These are phyloP conservation scores for Actenoides lindsayi DNA, from an alignment of 2,113 vertebrate species.

Conservation along the genomic window DNA sequence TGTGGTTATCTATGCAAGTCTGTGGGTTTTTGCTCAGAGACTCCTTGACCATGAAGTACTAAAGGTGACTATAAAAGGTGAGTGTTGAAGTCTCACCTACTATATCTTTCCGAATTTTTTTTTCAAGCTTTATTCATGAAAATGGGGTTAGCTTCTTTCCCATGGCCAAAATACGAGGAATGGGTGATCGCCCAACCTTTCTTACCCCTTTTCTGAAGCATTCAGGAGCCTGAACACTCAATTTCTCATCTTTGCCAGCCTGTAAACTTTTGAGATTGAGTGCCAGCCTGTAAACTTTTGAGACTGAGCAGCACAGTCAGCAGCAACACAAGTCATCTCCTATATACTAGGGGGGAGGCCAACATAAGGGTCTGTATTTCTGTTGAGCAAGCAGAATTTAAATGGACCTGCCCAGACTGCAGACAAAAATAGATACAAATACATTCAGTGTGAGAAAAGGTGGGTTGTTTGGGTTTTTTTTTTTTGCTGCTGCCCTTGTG, in stretches of 20 bases:
- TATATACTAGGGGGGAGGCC: background rate
- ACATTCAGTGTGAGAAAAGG: background rate
- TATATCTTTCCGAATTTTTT: background rate
- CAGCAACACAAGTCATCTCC: constrained; percentile 59
- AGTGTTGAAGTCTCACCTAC: background rate
- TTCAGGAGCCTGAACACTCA: constrained; percentile 19
- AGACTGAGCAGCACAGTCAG: constrained; percentile 53
- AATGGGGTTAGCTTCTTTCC: background rate
- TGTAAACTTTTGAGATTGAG: constrained; percentile 47
- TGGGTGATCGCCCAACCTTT: background rate
- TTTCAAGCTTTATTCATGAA: background rate
- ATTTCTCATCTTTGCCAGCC: constrained; percentile 30
- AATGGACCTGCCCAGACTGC: constrained; percentile 35
- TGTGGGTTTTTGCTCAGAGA: background rate
- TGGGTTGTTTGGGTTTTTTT: background rate
- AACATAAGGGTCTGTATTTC: constrained; percentile 45
- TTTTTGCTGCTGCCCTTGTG: background rate
- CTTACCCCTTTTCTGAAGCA: background rate
- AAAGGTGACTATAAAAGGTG: background rate
- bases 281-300: constrained; percentile 20
- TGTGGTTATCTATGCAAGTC: background rate
- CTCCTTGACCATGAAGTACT: background rate
- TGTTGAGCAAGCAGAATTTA: constrained; percentile 73
- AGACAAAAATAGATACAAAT: constrained; percentile 65
- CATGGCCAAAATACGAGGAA: background rate